phyloP scores from a whole-genome alignment of 2,888 invertebrate genomes.

The Lochmaea capreae region DNA sequence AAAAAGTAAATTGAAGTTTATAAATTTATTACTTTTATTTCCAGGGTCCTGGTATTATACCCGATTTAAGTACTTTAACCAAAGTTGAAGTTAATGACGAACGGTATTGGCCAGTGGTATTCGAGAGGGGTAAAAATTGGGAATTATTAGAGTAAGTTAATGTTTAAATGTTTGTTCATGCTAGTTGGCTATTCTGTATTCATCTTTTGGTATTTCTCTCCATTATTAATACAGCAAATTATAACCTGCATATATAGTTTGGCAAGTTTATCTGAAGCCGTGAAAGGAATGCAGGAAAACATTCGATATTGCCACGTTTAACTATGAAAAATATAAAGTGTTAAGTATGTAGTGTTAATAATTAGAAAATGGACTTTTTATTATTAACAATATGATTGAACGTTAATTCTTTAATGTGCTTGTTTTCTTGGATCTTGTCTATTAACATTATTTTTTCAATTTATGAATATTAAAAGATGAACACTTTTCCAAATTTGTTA shows the following conservation, averaged over 20 bases:
- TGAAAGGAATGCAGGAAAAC: no score
- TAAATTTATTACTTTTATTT: conserved; percentile 4
- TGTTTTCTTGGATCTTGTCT: no score
- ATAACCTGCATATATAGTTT: neutral
- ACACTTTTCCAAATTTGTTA: no score
- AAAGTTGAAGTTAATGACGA: conserved; percentile 85
- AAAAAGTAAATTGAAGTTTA: neutral
- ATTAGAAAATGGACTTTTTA: no score
- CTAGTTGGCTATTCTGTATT: neutral
- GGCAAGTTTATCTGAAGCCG: no score
- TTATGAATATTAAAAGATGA: no score
- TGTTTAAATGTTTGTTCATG: neutral
- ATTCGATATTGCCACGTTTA: no score
- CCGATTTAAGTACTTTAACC: conserved; percentile 79
- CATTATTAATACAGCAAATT: neutral
- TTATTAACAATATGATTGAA: no score
- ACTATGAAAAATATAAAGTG: no score
- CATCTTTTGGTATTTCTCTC: neutral
- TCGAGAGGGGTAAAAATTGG: conserved; percentile 87
- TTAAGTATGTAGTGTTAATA: no score
- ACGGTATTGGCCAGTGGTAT: conserved; percentile 90
- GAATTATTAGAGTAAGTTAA: conserved; percentile 77
- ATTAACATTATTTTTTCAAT: no score
- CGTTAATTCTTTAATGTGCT: no score
- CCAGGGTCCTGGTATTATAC: conserved; percentile 85